These are phyloP conservation scores for Calephelis perditalis DNA, from an alignment of 2,888 invertebrate species.

Conservation along the genomic window DNA sequence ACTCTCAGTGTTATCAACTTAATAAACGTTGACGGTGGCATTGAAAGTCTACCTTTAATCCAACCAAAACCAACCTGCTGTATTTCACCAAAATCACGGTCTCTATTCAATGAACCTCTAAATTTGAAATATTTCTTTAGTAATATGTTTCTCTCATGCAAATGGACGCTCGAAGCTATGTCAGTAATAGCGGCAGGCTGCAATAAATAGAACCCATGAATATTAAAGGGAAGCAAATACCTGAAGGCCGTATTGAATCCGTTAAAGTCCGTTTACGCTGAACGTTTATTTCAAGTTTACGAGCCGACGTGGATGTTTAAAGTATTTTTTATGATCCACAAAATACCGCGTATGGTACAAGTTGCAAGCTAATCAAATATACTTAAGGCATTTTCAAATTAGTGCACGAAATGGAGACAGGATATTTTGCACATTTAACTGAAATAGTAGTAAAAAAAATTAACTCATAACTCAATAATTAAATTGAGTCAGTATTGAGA, in stretches of 20 bases:
- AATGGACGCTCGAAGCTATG: constrained; percentile 5
- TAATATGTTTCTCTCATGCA: constrained; percentile 6
- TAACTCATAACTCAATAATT: no score
- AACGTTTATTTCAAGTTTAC: constrained; percentile 61
- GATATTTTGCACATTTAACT: no score
- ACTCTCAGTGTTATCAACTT: no score
- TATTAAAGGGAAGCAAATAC: constrained; percentile 33
- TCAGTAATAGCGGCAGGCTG: constrained; percentile 18
- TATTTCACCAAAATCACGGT: no score
- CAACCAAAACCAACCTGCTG: no score
- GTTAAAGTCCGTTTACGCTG: constrained; percentile 43
- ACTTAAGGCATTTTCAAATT: no score
- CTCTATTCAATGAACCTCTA: no score
- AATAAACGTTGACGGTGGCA: no score
- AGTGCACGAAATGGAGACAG: no score
- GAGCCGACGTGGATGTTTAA: constrained; percentile 56
- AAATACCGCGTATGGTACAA: constrained; percentile 38
- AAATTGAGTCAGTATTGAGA: no score
- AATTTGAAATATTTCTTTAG: not conserved
- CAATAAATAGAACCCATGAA: constrained; percentile 31
- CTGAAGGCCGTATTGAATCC: constrained; percentile 29
- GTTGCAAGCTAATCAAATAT: constrained; percentile 15
- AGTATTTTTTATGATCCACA: constrained; percentile 60
- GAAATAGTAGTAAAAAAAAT: no score
- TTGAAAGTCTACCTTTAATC: no score